Evolutionary conservation across 2,888 invertebrate genomes (phyloP).

Genomic region (Drosophila trichaetosa): DNA sequence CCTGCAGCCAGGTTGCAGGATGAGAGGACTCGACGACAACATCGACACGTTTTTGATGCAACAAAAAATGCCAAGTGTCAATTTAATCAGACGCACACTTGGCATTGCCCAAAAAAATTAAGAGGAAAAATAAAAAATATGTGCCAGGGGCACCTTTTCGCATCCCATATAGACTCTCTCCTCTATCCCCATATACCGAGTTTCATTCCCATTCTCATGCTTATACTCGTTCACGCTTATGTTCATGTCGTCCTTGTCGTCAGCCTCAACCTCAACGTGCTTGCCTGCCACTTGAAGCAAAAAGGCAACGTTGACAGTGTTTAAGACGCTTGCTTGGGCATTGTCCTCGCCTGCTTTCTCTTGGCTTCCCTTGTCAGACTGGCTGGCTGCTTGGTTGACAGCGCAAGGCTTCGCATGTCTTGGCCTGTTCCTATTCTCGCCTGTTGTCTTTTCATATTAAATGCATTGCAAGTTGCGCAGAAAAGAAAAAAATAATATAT

Average conservation of each 20-base stretch:
- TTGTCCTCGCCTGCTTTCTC: constrained; percentile 72
- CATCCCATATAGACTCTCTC: not conserved
- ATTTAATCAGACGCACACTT: constrained; percentile 78
- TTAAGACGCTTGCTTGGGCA: constrained; percentile 76
- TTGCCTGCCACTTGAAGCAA: constrained; percentile 72
- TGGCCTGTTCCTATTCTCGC: constrained; percentile 54
- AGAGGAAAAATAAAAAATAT: constrained; percentile 1
- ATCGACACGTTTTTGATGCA: constrained; percentile 71
- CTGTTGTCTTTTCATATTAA: constrained; percentile 80
- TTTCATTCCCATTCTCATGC: constrained; percentile 4
- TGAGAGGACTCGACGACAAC: constrained; percentile 11
- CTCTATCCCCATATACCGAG: constrained; percentile 3
- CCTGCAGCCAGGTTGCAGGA: constrained; percentile 25
- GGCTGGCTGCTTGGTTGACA: constrained; percentile 52
- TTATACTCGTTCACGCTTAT: constrained; percentile 22
- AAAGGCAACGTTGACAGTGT: constrained; percentile 81
- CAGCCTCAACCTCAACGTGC: constrained; percentile 25
- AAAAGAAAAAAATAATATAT: constrained; percentile 19
- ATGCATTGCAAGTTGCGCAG: constrained; percentile 71
- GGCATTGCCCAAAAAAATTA: constrained; percentile 31
- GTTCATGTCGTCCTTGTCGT: constrained; percentile 23
- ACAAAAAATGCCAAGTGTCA: constrained; percentile 80
- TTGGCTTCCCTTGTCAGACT: constrained; percentile 10
- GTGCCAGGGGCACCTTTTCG: constrained; percentile 34
- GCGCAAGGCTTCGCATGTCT: constrained; percentile 59